Base-by-base conservation (phyloP, 2,113 vertebrate genomes). In the Rhinogobius similis region DNA sequence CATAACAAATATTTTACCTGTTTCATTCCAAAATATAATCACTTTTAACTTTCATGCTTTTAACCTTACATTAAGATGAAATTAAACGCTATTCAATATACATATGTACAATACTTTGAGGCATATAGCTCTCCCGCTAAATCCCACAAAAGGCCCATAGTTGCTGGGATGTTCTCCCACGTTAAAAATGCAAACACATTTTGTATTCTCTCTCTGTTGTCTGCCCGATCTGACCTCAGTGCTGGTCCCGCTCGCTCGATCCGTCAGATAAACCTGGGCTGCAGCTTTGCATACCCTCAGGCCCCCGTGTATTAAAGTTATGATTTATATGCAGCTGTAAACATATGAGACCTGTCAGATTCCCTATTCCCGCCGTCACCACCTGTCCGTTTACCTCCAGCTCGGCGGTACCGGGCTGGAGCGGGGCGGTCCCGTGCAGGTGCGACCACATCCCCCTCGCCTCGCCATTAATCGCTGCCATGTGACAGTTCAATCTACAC, bases 401-500 rank as follows among this genome's bases (percentile, higher is more conserved):
- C 26, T 12, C 63, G 67, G 41, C 41, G 72, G 73, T 66, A 38
- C 70, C 65, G 55, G 67, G 13, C 52, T 0, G 71, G 76, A 10
- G 29, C 68, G 73, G 36, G 75, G 91, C 73, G 78, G 85, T 85
- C 69, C 70, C 73, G 64, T 95, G 95, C 95, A 97, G 90, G 85
- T 91, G 83, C 95, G 95, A 94, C 82, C 94, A 14, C 23, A 26
- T 23, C 93, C 93, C 95, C 94, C 96, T 94, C 69, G 94, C 94
- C 94, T 94, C 90, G 92, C 95, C 97, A 99, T 99, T 95, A 98
- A 98, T 99, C 95, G 94, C 96, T 98, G 96, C 97, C 97, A 98
- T 96, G 94, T 99, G 97, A 98, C 97, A 99, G 97, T 98, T 99
- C 98, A 98, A 99, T 99, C 96, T 98, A 95, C 94, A 82, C 94